Percentiles rank a stretch among this genome's conserved stretches.
Evolutionary conservation across 2,888 invertebrate genomes (phyloP).

Genomic region (Cheiracanthium punctorium): DNA sequence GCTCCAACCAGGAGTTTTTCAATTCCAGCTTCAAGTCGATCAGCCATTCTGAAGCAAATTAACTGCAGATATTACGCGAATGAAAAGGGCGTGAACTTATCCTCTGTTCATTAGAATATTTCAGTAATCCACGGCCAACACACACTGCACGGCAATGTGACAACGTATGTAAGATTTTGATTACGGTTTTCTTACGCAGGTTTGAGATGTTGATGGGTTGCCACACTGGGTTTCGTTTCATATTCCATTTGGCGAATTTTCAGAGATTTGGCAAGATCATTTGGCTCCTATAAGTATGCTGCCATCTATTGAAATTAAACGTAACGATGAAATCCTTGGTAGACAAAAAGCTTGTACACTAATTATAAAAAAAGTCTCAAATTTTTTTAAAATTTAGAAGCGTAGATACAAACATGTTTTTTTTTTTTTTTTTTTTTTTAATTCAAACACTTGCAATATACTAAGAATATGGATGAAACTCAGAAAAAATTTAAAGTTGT

Average conservation of each 20-base stretch:
- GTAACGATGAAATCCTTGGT: too few species aligned
- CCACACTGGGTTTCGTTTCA: neutral
- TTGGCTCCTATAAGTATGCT: too few species aligned
- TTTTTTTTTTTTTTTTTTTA: too few species aligned
- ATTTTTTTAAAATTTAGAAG: too few species aligned
- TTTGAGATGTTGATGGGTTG: neutral
- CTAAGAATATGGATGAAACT: too few species aligned
- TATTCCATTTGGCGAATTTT: neutral
- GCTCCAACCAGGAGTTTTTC: slow-evolving; percentile 80
- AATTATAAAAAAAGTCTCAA: too few species aligned
- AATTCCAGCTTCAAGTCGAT: slow-evolving; percentile 69
- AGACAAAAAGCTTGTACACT: too few species aligned
- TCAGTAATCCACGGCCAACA: neutral
- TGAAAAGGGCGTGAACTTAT: neutral
- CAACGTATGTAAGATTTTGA: neutral
- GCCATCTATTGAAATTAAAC: too few species aligned
- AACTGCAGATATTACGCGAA: neutral
- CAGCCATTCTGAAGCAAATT: slow-evolving; percentile 56
- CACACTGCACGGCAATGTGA: neutral
- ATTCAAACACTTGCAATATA: too few species aligned
- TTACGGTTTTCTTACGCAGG: neutral
- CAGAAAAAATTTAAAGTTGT: too few species aligned
- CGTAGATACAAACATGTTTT: too few species aligned
- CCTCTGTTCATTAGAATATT: neutral
- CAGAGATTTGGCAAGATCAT: neutral